Percentiles rank a stretch among this genome's conserved stretches.
phyloP scores from a whole-genome alignment of 2,113 vertebrate species.

The Brienomyrus longianalis region DNA sequence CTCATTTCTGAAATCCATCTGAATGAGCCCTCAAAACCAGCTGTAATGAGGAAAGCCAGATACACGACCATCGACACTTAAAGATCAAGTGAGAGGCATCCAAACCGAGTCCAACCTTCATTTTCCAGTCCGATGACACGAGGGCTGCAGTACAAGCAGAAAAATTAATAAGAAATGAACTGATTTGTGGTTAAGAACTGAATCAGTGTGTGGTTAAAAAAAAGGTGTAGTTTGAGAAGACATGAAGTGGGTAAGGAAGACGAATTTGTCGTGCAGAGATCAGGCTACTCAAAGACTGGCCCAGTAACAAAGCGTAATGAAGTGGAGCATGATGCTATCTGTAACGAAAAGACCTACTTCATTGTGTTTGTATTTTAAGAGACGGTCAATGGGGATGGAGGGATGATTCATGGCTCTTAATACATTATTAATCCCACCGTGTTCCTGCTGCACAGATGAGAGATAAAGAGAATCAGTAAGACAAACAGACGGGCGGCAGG shows the following conservation, averaged over 20 bases:
- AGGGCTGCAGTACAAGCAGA: background rate
- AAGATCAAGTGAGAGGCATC: background rate
- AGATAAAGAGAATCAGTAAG: slow-evolving; percentile 27
- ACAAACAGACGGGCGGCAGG: slow-evolving; percentile 19
- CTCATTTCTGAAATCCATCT: background rate
- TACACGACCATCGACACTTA: background rate
- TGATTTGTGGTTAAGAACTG: background rate
- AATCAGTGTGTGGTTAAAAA: background rate
- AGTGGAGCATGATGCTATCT: slow-evolving; percentile 19
- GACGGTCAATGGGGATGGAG: background rate
- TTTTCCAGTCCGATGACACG: background rate
- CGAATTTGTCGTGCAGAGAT: slow-evolving; percentile 14
- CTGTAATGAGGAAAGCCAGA: background rate
- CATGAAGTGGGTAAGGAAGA: background rate
- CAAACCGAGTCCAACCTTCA: background rate
- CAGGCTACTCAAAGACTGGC: background rate
- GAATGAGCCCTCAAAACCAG: background rate
- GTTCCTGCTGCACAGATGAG: slow-evolving; percentile 1
- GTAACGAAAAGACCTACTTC: slow-evolving; percentile 4
- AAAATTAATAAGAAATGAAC: background rate
- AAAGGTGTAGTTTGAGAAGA: background rate
- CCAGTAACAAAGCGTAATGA: background rate
- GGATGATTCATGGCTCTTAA: background rate
- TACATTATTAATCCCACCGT: slow-evolving; percentile 29
- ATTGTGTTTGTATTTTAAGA: slow-evolving; percentile 18